Base-by-base conservation (phyloP, 1,140 invertebrate species). In the Drosophila nigromelanica region DNA sequence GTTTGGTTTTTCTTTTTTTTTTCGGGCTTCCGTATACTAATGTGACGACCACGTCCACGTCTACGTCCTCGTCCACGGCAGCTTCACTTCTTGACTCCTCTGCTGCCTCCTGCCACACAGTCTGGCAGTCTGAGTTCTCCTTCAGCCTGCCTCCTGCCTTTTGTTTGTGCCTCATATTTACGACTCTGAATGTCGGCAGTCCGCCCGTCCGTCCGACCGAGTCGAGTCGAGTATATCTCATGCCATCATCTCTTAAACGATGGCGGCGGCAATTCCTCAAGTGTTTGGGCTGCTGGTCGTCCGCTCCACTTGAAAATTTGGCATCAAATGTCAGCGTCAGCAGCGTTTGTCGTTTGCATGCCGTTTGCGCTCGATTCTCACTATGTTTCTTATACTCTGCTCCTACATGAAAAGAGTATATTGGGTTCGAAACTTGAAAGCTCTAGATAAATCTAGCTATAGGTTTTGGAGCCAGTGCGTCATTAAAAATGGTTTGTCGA, bases 81-180 rank as follows among this genome's bases (percentile, higher is more conserved):
- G 50, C 50, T 39, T 56, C 33, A 45, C 51, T 45, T 66, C 33
- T 47, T 62, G 48, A 61, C 56, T 59, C 54, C 55, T 43, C 37
- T 35, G 40, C 35, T 2, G 21, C 21, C 21, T 42, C 60, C 42
- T 55, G 73, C 71, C 59, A 59, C 59, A 59, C 59, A 30, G 68
- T 42, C 58, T 66, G 62, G 39, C 48, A 21, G 61, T 43, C 39
- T 54, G 15, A 7, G 35, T 3, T 35, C 50, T 21, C 7, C 24
- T 47, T 30, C 27, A 14, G 50, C 50, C 39, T 61, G 67, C 62
- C 55, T 43, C 30, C 47, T 54, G 55, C 48, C 55, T 61, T 89
- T 85, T 82, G 78, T 87, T 78, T 87, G 82, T 89, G 79, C 70
- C 72, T 89, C 79, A 89, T 89, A 89, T 89, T 89, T 89, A 89